Base-by-base conservation (phyloP, 2,888 invertebrate species). In the Pheosia gnoma region DNA sequence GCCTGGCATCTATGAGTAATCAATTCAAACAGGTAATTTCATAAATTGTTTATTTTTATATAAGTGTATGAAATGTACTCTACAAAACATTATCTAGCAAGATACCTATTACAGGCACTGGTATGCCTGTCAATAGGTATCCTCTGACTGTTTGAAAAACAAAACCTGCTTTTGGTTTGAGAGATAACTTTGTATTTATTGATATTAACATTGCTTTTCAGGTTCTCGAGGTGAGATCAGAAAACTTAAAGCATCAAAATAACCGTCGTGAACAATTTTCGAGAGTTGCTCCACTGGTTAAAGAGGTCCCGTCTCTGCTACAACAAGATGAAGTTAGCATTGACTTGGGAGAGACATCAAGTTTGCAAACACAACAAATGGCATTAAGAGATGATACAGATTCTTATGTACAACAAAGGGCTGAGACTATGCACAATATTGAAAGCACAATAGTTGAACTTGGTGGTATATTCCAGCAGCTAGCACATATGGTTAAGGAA, bases 391-490 rank as follows among this genome's bases (percentile, higher is more conserved):
- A 98, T 89, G 97, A 97, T 87, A 96, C 97, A 58, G 98, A 99
- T 82, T 95, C 96, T 57, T 99, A 99, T 92, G 95, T 99, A 52
- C 97, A 98, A 81, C 97, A 97, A 80, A 95, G 99, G 78, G 98
- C 98, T 51, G 98, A 99, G 87, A 98, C 99, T 0, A 99, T 99
- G 99, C 98, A 99, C 88, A 99, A 98, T 86, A 99, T 99, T 82
- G 99, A 99, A 91, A 98, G 98, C 59, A 99, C 99, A 25, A 99
- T 99, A 80, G 98, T 99, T 11, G 99, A 99, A 89, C 93, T 99
- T 57, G 99, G 99, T n/a, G 98, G 98, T 10, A 99, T 99, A 83
- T 99, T 99, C 88, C 98, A 98, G 81, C 99, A 99, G 88, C 87
- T 98, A 72, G 98, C 98, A 5, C 97, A 97, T 82, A 99, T 99